Conservation (phyloP, 2,797 vertebrate species). For the Erithacus rubecula region DNA sequence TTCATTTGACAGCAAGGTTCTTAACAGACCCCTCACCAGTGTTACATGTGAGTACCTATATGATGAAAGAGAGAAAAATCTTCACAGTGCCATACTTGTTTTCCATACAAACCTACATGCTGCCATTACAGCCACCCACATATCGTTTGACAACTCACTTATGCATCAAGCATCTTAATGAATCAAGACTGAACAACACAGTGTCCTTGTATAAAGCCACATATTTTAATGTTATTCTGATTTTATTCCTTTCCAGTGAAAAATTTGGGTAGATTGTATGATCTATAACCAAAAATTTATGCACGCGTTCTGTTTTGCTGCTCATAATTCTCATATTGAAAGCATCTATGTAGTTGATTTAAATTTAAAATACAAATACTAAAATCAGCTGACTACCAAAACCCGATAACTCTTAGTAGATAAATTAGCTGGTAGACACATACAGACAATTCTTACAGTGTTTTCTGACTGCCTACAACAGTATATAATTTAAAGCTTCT, state of each 20-base stretch:
- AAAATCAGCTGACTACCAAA: slow-evolving; percentile 12
- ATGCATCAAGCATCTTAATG: slow-evolving; percentile 73
- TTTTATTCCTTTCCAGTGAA: slow-evolving; percentile 27
- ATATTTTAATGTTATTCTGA: slow-evolving; percentile 64
- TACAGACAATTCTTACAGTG: slow-evolving; percentile 12
- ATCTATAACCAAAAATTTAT: slow-evolving; percentile 25
- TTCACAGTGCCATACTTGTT: slow-evolving; percentile 82
- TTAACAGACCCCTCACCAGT: slow-evolving; percentile 60
- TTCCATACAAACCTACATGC: slow-evolving; percentile 81
- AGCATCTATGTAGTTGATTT: neutral
- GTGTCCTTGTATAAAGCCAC: slow-evolving; percentile 46
- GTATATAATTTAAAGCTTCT: slow-evolving; percentile 70
- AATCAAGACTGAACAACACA: slow-evolving; percentile 70
- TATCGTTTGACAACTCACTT: slow-evolving; percentile 73
- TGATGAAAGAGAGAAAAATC: slow-evolving; percentile 70
- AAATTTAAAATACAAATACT: neutral
- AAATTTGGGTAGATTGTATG: slow-evolving; percentile 30
- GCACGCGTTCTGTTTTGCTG: neutral
- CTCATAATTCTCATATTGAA: neutral
- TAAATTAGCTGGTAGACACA: slow-evolving; percentile 56
- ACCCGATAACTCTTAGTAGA: slow-evolving; percentile 14
- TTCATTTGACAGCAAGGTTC: slow-evolving; percentile 59
- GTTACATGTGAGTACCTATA: slow-evolving; percentile 72
- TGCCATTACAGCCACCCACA: slow-evolving; percentile 81
- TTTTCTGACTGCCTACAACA: slow-evolving; percentile 63